These are phyloP conservation scores for Ambastaia sidthimunki DNA, from an alignment of 2,797 vertebrate species.

Conservation along the genomic window DNA sequence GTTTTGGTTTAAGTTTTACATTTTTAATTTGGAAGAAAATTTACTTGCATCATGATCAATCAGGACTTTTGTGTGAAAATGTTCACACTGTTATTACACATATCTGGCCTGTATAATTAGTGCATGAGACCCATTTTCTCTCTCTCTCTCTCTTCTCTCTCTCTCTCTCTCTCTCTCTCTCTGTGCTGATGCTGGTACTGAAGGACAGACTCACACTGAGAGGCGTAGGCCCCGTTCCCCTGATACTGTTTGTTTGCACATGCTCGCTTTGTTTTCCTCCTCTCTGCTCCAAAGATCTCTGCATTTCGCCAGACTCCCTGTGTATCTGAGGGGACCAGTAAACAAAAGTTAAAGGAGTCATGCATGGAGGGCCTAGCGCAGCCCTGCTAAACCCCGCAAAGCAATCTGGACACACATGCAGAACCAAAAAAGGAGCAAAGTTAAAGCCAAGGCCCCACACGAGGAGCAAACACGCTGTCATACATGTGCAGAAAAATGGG, in stretches of 20 bases:
- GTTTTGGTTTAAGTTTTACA: not conserved
- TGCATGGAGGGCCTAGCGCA: constrained; percentile 61
- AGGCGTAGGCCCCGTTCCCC: constrained; percentile 40
- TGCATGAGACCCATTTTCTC: not conserved
- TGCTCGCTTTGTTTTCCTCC: constrained; percentile 55
- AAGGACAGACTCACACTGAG: constrained; percentile 46
- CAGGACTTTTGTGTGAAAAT: not conserved
- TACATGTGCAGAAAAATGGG: constrained; percentile 33
- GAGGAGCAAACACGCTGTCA: constrained; percentile 34
- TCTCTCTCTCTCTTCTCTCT: constrained; percentile 23
- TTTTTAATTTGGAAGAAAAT: not conserved
- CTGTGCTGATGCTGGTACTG: constrained; percentile 35
- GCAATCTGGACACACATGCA: constrained; percentile 49
- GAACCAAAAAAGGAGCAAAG: constrained; percentile 44
- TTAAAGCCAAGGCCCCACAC: constrained; percentile 41
- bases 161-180: constrained; percentile 62
- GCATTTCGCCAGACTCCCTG: constrained; percentile 39
- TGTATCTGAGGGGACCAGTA: constrained; percentile 44
- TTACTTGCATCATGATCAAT: not conserved
- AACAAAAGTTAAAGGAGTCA: constrained; percentile 56
- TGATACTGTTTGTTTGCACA: constrained; percentile 59
- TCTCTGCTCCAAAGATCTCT: constrained; percentile 50
- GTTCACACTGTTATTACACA: not conserved
- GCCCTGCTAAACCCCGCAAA: constrained; percentile 68
- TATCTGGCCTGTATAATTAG: not conserved